These are phyloP conservation scores for Xiphophorus hellerii DNA, from an alignment of 2,113 vertebrate genomes.

Conservation along the genomic window DNA sequence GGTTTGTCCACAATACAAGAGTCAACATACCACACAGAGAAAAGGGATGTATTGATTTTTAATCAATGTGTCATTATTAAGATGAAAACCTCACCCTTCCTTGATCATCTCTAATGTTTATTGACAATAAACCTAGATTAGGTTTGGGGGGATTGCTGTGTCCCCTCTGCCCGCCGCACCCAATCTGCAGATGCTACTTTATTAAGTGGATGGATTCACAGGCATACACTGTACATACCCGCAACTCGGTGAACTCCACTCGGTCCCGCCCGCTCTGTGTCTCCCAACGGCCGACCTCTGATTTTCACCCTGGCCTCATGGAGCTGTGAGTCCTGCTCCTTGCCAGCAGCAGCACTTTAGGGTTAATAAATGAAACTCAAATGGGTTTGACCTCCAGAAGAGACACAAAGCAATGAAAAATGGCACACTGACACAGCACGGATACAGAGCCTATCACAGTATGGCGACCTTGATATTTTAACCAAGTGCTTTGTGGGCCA, in stretches of 20 bases:
- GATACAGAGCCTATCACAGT: slow-evolving; percentile 51
- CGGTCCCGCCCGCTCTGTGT: slow-evolving; percentile 6
- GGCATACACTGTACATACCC: not conserved
- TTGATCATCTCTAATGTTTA: slow-evolving; percentile 68
- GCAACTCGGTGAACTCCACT: not conserved
- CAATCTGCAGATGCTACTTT: slow-evolving; percentile 25
- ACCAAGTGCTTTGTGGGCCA: slow-evolving; percentile 67
- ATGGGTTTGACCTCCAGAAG: slow-evolving; percentile 73
- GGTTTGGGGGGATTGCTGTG: slow-evolving; percentile 59
- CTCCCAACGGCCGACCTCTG: slow-evolving; percentile 33
- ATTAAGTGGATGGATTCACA: slow-evolving; percentile 57
- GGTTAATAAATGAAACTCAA: slow-evolving; percentile 78
- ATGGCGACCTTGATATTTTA: slow-evolving; percentile 76
- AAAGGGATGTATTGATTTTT: slow-evolving; percentile 64
- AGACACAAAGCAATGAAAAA: slow-evolving; percentile 75
- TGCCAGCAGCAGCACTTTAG: slow-evolving; percentile 70
- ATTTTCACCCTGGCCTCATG: slow-evolving; percentile 25
- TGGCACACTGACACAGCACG: slow-evolving; percentile 69
- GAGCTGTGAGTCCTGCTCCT: slow-evolving; percentile 30
- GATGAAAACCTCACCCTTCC: slow-evolving; percentile 49
- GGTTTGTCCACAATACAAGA: not conserved
- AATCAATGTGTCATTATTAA: slow-evolving; percentile 63
- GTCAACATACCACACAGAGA: slow-evolving; percentile 23
- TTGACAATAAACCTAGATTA: slow-evolving; percentile 68
- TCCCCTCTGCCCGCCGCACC: slow-evolving; percentile 37